Base-by-base conservation (phyloP, 2,113 vertebrate genomes). In the Theropithecus gelada region DNA sequence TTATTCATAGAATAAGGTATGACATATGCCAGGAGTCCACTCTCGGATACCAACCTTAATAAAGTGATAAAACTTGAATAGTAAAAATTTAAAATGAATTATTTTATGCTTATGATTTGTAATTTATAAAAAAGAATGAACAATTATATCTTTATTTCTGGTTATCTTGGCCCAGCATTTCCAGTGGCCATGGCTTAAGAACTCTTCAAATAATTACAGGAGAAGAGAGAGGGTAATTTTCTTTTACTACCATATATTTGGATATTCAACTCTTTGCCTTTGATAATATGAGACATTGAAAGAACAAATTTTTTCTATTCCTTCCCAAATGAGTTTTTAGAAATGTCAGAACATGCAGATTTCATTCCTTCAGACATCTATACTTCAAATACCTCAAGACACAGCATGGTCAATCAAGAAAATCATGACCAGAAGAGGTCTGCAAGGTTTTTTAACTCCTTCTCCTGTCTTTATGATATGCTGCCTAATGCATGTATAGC, bases 1-100 rank as follows among this genome's bases (percentile, higher is more conserved):
- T 84, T 80, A 85, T 96, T 52, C 23, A 81, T 25, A 76, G n/a
- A 92, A 95, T 88, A 55, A 96, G 4, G 20, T 84, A 80, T 88
- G 20, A 66, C 6, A 95, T 81, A 75, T 25, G 52, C 11, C 57
- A 94, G 30, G 32, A 73, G 22, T 68, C 45, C 90, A 88, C 23
- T 88, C 23, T 95, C 13, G 90, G 64, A 11, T 79, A 32, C 8
- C 11, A 79, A 35, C 43, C 30, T 32, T 93, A 93, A 43, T 70
- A 30, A 27, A 87, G 55, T 50, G 0, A 70, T 57, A 4, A 94
- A 23, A 0, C 3, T 88, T 96, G 66, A 93, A 72, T 90, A 89
- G 50, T 30, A 93, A 45, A 86, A 73, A 43, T 8, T 89, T 50
- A 76, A 78, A 48, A 59, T 20, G 1, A 93, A 48, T 75, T 88